A percentile compares a stretch with the other conserved stretches of the same genome.
Evolutionary conservation across 2,113 vertebrate genomes (phyloP).

Genomic region (Alectura lathami): DNA sequence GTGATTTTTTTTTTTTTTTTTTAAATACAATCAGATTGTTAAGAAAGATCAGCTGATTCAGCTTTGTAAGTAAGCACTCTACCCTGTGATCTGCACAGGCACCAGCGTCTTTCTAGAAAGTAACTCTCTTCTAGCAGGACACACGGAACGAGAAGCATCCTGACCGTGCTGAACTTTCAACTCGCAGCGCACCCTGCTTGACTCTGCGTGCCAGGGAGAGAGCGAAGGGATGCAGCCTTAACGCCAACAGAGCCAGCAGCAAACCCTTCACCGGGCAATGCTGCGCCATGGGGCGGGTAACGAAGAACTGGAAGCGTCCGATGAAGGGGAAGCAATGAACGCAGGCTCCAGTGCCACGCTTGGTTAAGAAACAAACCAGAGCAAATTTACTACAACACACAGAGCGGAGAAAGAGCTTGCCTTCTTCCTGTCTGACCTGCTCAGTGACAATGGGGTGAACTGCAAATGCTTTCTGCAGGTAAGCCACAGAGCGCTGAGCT

Average conservation of each 20-base stretch:
- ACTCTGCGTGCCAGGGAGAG: constrained; percentile 11
- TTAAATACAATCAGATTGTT: neutral
- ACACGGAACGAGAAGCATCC: accelerated
- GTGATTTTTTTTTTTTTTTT: neutral
- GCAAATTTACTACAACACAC: neutral
- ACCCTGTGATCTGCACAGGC: neutral
- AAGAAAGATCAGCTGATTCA: neutral
- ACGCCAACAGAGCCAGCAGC: neutral
- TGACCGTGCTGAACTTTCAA: neutral
- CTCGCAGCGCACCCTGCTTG: neutral
- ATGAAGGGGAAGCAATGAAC: neutral
- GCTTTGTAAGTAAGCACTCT: neutral
- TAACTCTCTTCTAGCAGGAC: neutral
- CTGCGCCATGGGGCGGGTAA: neutral
- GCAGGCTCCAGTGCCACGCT: neutral
- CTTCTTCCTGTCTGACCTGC: neutral
- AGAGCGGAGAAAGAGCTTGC: neutral
- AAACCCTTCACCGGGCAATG: constrained; percentile 38
- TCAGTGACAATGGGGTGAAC: neutral
- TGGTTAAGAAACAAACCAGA: neutral
- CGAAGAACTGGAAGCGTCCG: neutral
- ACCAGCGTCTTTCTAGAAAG: neutral
- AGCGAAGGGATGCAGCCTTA: neutral
- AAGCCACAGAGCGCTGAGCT: too few relatives aligned
- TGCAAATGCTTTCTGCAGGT: neutral